Percentiles rank a stretch among this genome's conserved stretches.
phyloP scores from a whole-genome alignment of 1,140 invertebrate genomes.

The Zaprionus inermis region DNA sequence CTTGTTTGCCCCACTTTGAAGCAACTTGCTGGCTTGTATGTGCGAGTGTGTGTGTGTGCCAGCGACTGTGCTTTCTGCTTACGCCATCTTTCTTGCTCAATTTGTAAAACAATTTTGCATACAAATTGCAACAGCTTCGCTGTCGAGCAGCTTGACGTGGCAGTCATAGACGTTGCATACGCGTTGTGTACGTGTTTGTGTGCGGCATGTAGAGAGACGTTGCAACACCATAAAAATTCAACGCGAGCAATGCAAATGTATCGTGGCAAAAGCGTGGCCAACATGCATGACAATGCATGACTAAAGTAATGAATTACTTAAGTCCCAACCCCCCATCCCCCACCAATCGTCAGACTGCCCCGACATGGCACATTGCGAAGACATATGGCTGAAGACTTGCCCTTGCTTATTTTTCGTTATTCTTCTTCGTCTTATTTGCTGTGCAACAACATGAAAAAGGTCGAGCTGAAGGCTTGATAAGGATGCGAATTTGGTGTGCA shows the following conservation, averaged over 20 bases:
- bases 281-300: conserved; percentile 81
- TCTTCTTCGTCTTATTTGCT: not conserved
- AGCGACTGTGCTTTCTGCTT: conserved; percentile 60
- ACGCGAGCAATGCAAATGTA: conserved; percentile 51
- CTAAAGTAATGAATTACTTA: conserved; percentile 83
- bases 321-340: conserved; percentile 58
- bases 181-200: not conserved
- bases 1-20: conserved; percentile 44
- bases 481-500: conserved; percentile 1
- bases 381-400: conserved; percentile 22
- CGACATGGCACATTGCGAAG: not conserved
- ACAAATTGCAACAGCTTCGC: conserved; percentile 78
- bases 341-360: conserved; percentile 43
- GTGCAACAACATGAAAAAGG: conserved; percentile 1
- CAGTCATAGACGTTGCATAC: conserved; percentile 48
- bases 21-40: conserved; percentile 16
- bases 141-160: conserved; percentile 69
- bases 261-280: conserved; percentile 63
- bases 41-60: conserved; percentile 21
- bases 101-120: conserved; percentile 83
- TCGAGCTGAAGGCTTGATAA: conserved; percentile 2
- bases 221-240: conserved; percentile 68
- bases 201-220: not conserved
- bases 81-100: conserved; percentile 81
- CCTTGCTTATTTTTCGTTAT: not conserved